phyloP scores from a whole-genome alignment of 2,113 vertebrate genomes.

The Otocyon megalotis region DNA sequence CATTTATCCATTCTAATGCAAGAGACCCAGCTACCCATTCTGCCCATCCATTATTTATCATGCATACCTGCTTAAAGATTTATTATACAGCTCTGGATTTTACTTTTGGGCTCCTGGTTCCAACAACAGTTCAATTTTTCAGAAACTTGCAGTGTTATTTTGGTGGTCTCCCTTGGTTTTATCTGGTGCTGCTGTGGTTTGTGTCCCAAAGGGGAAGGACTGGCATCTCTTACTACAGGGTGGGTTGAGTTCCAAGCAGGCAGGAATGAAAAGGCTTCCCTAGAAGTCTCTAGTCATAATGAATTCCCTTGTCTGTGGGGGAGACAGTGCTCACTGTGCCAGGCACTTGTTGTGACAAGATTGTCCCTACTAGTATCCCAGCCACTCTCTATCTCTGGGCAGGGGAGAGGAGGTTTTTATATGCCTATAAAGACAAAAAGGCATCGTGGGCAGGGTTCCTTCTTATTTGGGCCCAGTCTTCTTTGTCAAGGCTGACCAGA shows the following conservation, averaged over 20 bases:
- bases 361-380: background rate
- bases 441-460: background rate
- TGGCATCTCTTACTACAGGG: background rate
- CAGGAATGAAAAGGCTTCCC: background rate
- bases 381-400: background rate
- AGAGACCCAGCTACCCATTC: too few relatives aligned
- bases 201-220: too few relatives aligned
- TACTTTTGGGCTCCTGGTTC: background rate
- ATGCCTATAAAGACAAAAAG: background rate
- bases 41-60: background rate
- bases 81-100: background rate
- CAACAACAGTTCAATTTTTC: background rate
- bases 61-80: background rate
- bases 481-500: background rate
- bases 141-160: background rate
- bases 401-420: background rate
- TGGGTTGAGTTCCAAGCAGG: background rate
- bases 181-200: background rate
- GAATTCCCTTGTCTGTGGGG: background rate
- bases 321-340: background rate
- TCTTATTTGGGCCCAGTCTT: background rate
- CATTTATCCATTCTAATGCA: background rate
- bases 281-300: background rate
- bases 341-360: background rate
- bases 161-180: background rate